Conservation (phyloP, 64 coral and sea anemone genomes). For the Hydrozoanthus tunicans region DNA sequence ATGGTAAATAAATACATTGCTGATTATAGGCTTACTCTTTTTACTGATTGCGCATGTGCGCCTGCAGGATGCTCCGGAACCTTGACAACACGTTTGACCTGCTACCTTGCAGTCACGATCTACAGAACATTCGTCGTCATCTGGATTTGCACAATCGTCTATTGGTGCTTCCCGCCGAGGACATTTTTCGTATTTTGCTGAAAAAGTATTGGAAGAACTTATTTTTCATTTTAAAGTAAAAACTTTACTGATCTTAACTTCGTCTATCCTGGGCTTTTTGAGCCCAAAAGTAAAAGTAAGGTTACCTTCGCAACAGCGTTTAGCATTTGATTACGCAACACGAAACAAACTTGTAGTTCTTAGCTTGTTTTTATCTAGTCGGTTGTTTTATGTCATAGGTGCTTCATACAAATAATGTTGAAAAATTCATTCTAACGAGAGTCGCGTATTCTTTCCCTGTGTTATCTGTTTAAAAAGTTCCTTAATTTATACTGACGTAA, state of each 20-base stretch:
- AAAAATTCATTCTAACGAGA: too few species aligned
- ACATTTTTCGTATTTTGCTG: conserved; percentile 79
- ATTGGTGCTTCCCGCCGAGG: conserved; percentile 31
- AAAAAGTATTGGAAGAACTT: background rate
- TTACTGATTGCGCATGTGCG: conserved; percentile 34
- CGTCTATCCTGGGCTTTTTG: too few species aligned
- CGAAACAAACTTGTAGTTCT: too few species aligned
- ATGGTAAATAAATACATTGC: background rate
- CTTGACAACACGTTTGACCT: conserved; percentile 60
- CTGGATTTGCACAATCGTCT: background rate
- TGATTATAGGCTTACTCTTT: conserved; percentile 59
- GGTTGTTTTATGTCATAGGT: too few species aligned
- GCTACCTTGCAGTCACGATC: conserved; percentile 57
- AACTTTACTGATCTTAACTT: background rate
- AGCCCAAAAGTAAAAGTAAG: too few species aligned
- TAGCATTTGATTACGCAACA: too few species aligned
- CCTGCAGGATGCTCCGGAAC: conserved; percentile 24
- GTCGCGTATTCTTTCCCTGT: too few species aligned
- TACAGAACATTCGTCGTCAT: conserved; percentile 60
- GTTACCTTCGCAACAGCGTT: too few species aligned
- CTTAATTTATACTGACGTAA: too few species aligned
- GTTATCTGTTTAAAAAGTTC: too few species aligned
- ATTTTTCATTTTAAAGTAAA: background rate
- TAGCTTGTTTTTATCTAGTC: too few species aligned
- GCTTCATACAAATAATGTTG: too few species aligned